These are phyloP conservation scores for Rhinogobius similis DNA, from an alignment of 2,113 vertebrate species.

Conservation along the genomic window DNA sequence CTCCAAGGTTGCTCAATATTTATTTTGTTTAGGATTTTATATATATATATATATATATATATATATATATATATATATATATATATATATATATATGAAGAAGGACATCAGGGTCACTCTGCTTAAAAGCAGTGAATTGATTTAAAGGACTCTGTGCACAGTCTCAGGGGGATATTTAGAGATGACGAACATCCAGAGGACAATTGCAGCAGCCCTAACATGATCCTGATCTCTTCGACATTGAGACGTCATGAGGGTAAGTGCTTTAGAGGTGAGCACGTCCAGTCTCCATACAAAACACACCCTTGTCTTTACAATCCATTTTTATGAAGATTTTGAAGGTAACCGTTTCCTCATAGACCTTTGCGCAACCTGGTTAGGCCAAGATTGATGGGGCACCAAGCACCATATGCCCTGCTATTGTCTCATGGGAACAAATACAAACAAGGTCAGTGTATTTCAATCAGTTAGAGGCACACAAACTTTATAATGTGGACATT, in stretches of 20 bases:
- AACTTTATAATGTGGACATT: slow-evolving; percentile 5
- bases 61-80: no score
- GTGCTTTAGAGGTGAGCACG: slow-evolving; percentile 14
- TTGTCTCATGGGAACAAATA: slow-evolving; percentile 3
- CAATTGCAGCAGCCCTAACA: slow-evolving; percentile 22
- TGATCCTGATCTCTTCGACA: slow-evolving; percentile 32
- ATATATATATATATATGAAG: neutral
- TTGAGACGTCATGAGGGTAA: slow-evolving; percentile 41
- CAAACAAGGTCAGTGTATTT: slow-evolving; percentile 26
- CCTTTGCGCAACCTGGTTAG: slow-evolving; percentile 27
- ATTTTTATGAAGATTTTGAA: slow-evolving; percentile 2
- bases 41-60: no score
- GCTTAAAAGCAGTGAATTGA: slow-evolving; percentile 41
- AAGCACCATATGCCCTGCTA: slow-evolving; percentile 8
- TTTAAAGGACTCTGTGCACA: slow-evolving; percentile 10
- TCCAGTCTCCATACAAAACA: slow-evolving; percentile 12
- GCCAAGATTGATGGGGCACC: slow-evolving; percentile 28
- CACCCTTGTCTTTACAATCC: slow-evolving; percentile 9
- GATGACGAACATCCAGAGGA: slow-evolving; percentile 45
- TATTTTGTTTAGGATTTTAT: neutral
- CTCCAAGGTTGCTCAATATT: slow-evolving; percentile 18
- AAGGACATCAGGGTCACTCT: slow-evolving; percentile 13
- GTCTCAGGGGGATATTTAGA: slow-evolving; percentile 39
- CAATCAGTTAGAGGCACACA: slow-evolving; percentile 10
- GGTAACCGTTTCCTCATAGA: neutral